phyloP scores from a whole-genome alignment of 2,888 invertebrate species.

The Andrena fulva region DNA sequence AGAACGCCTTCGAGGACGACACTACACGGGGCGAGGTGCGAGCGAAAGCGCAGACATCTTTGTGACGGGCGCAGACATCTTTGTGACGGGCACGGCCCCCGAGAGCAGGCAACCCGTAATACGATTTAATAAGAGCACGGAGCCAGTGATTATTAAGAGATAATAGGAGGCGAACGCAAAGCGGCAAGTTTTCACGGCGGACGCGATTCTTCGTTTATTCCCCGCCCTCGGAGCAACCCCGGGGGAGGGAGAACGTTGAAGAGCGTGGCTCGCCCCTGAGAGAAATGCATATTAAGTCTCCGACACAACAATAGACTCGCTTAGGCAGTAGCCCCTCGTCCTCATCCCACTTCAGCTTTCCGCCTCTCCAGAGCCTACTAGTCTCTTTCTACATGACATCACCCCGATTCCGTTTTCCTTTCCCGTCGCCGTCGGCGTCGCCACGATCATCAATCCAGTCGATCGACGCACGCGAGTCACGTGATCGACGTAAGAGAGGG shows the following conservation, averaged over 20 bases:
- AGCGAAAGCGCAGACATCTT: background rate
- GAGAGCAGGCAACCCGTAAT: conserved; percentile 9
- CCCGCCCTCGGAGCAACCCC: background rate
- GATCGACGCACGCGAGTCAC: background rate
- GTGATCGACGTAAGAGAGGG: too few relatives aligned
- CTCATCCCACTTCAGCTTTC: conserved; percentile 8
- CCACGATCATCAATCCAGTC: background rate
- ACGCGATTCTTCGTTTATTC: conserved; percentile 23
- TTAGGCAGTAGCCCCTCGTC: conserved; percentile 70
- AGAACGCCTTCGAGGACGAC: conserved; percentile 3
- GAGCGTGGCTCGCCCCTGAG: conserved; percentile 22
- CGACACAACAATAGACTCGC: conserved; percentile 73
- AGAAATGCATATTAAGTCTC: conserved; percentile 54
- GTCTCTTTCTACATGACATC: background rate
- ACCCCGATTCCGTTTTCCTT: background rate
- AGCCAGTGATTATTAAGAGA: conserved; percentile 23
- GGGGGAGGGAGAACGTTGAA: background rate
- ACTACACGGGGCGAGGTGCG: background rate
- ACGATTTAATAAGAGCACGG: conserved; percentile 24
- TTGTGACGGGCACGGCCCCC: background rate
- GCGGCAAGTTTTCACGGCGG: conserved; percentile 19
- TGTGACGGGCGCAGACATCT: conserved; percentile 2
- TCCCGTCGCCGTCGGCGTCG: background rate
- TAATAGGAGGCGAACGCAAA: conserved; percentile 5
- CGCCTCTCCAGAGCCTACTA: background rate